Conservation (phyloP, 1,140 invertebrate species). For the Calycopis cecrops region DNA sequence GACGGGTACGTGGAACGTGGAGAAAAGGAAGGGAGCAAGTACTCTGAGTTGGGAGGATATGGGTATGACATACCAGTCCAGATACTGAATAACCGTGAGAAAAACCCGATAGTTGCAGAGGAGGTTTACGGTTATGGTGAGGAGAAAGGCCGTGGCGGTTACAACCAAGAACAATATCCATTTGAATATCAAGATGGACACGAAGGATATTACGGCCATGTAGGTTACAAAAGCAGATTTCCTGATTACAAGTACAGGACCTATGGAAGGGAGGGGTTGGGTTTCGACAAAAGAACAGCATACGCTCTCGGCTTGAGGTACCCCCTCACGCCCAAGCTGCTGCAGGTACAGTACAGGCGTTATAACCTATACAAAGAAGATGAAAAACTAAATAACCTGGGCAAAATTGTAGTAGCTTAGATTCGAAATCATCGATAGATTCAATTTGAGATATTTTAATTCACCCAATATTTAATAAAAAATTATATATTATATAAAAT, state of each 20-base stretch:
- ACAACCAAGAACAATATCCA: background rate
- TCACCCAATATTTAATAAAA: too few species aligned
- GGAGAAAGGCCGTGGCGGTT: background rate
- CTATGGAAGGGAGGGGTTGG: constrained; percentile 9
- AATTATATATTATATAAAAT: too few species aligned
- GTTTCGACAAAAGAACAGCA: constrained; percentile 12
- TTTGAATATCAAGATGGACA: background rate
- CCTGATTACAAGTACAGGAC: constrained; percentile 5
- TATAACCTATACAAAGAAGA: too few species aligned
- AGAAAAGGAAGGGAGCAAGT: background rate
- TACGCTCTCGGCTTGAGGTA: constrained; percentile 14
- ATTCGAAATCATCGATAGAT: too few species aligned
- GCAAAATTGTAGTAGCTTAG: too few species aligned
- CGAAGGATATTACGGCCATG: background rate
- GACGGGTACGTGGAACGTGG: background rate
- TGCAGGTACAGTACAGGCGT: constrained; percentile 1
- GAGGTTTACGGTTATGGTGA: background rate
- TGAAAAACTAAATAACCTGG: too few species aligned
- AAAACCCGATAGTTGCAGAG: background rate
- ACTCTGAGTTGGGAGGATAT: too few species aligned
- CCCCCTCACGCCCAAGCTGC: constrained; percentile 5
- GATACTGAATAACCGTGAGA: background rate
- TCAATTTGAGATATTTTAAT: too few species aligned
- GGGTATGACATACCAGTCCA: too few species aligned
- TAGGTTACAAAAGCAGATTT: background rate